Evolutionary conservation across 2,797 vertebrate genomes (phyloP), one percentile per base, ranked within the genome.

Genomic region (Argentina silus): DNA sequence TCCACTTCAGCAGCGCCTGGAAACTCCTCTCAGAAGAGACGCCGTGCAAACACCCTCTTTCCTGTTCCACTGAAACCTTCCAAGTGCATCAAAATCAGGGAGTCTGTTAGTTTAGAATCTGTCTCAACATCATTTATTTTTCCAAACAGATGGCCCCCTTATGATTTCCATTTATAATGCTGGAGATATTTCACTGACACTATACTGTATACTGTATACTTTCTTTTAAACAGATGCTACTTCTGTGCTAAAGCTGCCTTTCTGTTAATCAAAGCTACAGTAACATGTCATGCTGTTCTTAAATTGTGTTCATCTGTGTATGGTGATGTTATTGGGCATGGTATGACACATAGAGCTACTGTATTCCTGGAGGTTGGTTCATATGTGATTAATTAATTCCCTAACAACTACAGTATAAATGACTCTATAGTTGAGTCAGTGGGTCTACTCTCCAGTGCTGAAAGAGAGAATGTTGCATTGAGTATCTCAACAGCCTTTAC

Each of bases 1-100:
- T 74, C 71, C 75, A 78, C 80, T 89, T 77, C 75, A 87, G 65
- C 70, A 69, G 73, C 67, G 83, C 82, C 84, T 87, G 74, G 83
- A 84, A 85, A 89, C 81, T 70, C 61, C 72, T 80, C 78, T 78
- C 45, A 51, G 77, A 77, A 81, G 68, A 81, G 81, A 82, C 60
- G 61, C 73, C 59, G 56, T 72, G 69, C 76, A 86, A 83, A 85
- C 81, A 82, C 51, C 66, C 42, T 3, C 42, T 67, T 84, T 88
- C 78, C 80, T 82, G 73, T 74, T 56, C 51, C 67, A 69, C 66
- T 65, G 67, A 68, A 79, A 51, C 42, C 53, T 21, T 59, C 21
- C 42, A 56, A 48, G 42, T 45, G 21, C 67, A 70, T 81, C 48
- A 48, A 65, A 72, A 42, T 6, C 71, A 62, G 67, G 36, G 19